Evolutionary conservation across 2,797 vertebrate species (phyloP).

Genomic region (Artibeus lituratus): DNA sequence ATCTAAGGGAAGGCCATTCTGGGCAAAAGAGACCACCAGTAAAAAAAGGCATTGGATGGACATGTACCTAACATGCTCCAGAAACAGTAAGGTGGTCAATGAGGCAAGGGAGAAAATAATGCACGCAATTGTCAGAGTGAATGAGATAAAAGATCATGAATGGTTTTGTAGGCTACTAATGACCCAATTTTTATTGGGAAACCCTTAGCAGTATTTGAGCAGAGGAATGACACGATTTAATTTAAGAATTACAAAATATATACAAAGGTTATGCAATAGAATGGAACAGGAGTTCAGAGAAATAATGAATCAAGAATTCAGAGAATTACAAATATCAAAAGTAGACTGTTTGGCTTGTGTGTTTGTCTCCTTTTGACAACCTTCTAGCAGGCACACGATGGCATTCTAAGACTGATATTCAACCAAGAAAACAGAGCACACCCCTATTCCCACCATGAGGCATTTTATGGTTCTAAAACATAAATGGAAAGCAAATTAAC

Average conservation of each 20-base stretch:
- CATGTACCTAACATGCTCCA: background rate
- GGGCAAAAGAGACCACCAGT: background rate
- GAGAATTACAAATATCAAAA: background rate
- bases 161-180: background rate
- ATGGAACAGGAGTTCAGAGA: background rate
- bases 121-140: background rate
- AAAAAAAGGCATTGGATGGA: background rate
- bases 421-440: background rate
- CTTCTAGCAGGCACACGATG: background rate
- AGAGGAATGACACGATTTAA: background rate
- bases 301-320: background rate
- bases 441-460: background rate
- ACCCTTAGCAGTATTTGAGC: background rate
- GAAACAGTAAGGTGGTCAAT: background rate
- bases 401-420: background rate
- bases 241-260: background rate
- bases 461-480: background rate
- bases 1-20: background rate
- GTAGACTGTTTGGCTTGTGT: background rate
- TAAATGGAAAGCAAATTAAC: background rate
- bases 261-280: background rate
- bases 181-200: background rate
- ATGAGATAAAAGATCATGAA: background rate
- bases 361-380: background rate
- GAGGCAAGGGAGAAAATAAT: background rate